Base-by-base conservation (phyloP, 2,113 vertebrate genomes). In the Amia ocellicauda region DNA sequence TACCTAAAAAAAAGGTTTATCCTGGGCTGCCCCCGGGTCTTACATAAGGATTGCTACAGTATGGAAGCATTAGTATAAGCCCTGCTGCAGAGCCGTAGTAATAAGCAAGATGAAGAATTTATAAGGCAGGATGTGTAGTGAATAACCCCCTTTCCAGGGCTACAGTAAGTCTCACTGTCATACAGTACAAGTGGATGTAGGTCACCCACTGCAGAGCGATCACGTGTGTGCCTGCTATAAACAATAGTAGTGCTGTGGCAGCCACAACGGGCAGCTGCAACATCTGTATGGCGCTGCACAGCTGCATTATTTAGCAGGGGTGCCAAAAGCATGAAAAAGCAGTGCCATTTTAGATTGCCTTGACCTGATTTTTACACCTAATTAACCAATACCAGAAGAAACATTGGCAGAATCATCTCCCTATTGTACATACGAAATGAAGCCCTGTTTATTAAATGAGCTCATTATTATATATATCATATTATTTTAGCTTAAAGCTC, bases 121-220 rank as follows among this genome's bases (percentile, higher is more conserved):
- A 71, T 69, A 57, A 49, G 14, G 23, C 11, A 11, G 29, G 52
- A 55, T 28, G 45, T 1, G 26, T 41, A 31, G 50, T 65, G 59
- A 71, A 67, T 45, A 40, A 62, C 19, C 47, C 51, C 2, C 53
- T 62, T 60, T 59, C 53, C 47, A 16, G 24, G 52, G 50, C 24
- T 57, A 57, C 29, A n/a, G 64, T 36, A 68, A 43, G 60, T 55
- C 65, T 66, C 55, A 24, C 62, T 60, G 57, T 57, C 64, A 64
- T 42, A 57, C 53, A 29, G 51, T 60, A 26, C 64, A 27, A 31
- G 20, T 22, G 62, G 69, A 75, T 79, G 57, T 77, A 58, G 74
- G 72, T 77, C 74, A 73, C 66, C 45, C 62, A 65, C 70, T 75
- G 74, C 72, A 77, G 77, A 52, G 62, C 26, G 17, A 2, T 74